Percentiles rank a stretch among this genome's conserved stretches.
phyloP scores from a whole-genome alignment of 1,140 invertebrate genomes.

The Drosophila kikkawai region DNA sequence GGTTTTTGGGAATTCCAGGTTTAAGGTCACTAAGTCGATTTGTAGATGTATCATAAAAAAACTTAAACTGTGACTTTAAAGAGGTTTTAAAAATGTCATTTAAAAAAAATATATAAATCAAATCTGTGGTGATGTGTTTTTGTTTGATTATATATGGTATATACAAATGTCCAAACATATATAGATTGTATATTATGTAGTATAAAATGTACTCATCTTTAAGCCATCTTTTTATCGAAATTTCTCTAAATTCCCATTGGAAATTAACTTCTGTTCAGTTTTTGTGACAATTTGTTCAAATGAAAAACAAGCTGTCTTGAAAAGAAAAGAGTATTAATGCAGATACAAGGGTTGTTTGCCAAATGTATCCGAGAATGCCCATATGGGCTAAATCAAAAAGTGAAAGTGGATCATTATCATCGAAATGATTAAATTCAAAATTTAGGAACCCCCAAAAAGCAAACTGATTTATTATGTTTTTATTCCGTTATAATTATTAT shows the following conservation, averaged over 20 bases:
- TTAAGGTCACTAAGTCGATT: too few species aligned
- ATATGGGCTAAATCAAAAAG: slow-evolving; percentile 13
- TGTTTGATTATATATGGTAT: neutral
- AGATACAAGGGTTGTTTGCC: slow-evolving; percentile 34
- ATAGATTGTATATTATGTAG: slow-evolving; percentile 9
- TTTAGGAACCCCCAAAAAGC: too few species aligned
- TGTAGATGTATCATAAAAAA: too few species aligned
- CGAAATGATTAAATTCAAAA: neutral
- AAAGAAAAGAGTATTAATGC: neutral
- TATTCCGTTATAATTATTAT: too few species aligned
- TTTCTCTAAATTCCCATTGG: slow-evolving; percentile 46
- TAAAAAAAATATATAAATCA: too few species aligned
- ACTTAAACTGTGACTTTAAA: too few species aligned
- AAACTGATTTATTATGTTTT: too few species aligned
- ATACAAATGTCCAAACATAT: slow-evolving; percentile 1
- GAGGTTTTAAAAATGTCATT: too few species aligned
- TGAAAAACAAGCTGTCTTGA: slow-evolving; percentile 42
- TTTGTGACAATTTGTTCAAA: slow-evolving; percentile 67
- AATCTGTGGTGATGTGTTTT: neutral
- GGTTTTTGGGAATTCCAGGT: too few species aligned
- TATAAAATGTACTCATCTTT: slow-evolving; percentile 1
- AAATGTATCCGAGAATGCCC: slow-evolving; percentile 13
- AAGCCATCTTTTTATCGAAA: slow-evolving; percentile 8
- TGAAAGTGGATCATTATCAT: neutral
- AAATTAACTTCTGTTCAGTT: slow-evolving; percentile 24